A percentile compares a stretch with the other conserved stretches of the same genome.
Evolutionary conservation across 92 coral and sea anemone genomes (phyloP).

Genomic region (Meandrina meandrites): DNA sequence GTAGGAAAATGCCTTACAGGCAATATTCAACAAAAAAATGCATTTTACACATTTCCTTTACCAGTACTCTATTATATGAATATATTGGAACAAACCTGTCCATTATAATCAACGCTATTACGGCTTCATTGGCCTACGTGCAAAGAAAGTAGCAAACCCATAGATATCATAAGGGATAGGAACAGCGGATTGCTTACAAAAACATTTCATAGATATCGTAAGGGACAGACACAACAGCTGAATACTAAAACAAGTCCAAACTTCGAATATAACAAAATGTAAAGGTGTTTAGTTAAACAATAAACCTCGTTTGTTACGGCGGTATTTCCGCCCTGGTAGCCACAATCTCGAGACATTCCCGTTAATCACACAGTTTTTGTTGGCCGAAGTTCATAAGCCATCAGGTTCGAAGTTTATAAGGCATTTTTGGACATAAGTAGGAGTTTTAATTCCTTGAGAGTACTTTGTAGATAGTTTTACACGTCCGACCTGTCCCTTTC

Average conservation of each 20-base stretch:
- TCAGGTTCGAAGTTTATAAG: background rate
- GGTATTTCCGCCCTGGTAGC: background rate
- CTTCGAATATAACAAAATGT: background rate
- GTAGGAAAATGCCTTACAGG: background rate
- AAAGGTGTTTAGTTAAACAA: background rate
- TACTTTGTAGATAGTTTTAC: background rate
- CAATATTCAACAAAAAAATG: background rate
- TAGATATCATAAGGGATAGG: background rate
- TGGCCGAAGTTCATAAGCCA: background rate
- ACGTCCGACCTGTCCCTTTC: background rate
- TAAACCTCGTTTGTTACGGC: background rate
- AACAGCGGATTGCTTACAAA: too few relatives aligned
- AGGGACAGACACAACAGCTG: background rate
- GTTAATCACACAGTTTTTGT: background rate
- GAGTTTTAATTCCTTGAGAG: background rate
- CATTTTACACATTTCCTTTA: background rate
- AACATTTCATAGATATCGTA: background rate
- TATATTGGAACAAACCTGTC: background rate
- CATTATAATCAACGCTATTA: background rate
- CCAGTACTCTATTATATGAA: background rate
- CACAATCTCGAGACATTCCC: background rate
- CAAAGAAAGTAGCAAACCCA: background rate
- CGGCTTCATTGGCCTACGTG: background rate
- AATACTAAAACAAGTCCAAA: background rate
- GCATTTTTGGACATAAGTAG: background rate